phyloP scores from a whole-genome alignment of 2,113 vertebrate species.

The Hirundichthys speculiger region DNA sequence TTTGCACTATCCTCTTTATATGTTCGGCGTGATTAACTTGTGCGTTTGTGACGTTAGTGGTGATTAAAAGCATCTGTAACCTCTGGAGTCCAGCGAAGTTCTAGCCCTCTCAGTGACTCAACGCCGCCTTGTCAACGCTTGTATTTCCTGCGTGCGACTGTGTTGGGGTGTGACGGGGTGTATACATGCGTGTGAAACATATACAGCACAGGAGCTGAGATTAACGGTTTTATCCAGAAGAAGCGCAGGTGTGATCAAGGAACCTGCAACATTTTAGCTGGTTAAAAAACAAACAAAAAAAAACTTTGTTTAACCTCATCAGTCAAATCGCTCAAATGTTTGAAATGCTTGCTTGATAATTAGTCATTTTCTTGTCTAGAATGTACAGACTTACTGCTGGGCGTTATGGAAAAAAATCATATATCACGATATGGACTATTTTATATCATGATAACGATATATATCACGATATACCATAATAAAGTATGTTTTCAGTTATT shows the following conservation, averaged over 20 bases:
- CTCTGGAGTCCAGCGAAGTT: constrained; percentile 1
- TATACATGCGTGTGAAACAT: constrained; percentile 1
- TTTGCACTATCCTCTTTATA: constrained; percentile 3
- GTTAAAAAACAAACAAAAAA: background rate
- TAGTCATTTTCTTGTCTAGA: background rate
- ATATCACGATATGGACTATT: too few relatives aligned
- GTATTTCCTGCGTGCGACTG: constrained; percentile 22
- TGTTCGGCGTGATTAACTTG: too few relatives aligned
- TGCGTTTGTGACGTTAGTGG: background rate
- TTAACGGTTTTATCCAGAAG: too few relatives aligned
- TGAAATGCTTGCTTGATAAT: constrained; percentile 9
- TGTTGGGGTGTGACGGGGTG: constrained; percentile 12
- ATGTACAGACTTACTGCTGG: too few relatives aligned
- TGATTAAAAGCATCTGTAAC: constrained; percentile 27
- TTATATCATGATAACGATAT: too few relatives aligned
- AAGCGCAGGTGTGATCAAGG: background rate
- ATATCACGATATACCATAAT: too few relatives aligned
- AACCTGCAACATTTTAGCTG: background rate
- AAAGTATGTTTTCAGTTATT: too few relatives aligned
- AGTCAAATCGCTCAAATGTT: background rate
- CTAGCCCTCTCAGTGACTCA: constrained; percentile 3
- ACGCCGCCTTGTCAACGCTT: constrained; percentile 28
- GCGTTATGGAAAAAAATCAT: too few relatives aligned
- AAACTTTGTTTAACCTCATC: constrained; percentile 5
- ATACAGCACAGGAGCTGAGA: background rate